A percentile compares a stretch with the other conserved stretches of the same genome.
Conservation (phyloP, 2,113 vertebrate species). For the Astur gentilis region DNA sequence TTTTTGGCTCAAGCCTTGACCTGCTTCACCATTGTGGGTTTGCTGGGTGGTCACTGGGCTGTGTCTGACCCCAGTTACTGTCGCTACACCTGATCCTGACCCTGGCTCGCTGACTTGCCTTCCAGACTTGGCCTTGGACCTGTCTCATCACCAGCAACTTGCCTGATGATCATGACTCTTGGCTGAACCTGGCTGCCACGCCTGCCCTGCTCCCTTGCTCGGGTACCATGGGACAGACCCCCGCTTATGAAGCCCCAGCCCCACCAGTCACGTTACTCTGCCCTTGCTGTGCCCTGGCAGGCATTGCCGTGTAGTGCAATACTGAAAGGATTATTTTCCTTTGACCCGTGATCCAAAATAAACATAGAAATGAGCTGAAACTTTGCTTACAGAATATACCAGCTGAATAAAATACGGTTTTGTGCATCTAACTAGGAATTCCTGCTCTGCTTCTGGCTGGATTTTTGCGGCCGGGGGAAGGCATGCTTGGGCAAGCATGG, state of each 20-base stretch:
- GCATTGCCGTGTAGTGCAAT: fast-evolving
- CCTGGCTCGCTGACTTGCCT: fast-evolving
- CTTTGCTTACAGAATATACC: neutral
- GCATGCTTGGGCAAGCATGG: neutral
- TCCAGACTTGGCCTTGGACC: neutral
- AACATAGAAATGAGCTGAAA: neutral
- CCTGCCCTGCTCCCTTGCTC: neutral
- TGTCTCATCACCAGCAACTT: neutral
- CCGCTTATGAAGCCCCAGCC: fast-evolving
- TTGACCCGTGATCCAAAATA: neutral
- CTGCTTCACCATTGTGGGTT: fast-evolving
- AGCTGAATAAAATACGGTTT: neutral
- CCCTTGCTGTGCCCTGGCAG: neutral
- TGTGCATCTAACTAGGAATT: neutral
- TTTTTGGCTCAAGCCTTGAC: neutral
- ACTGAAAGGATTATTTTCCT: neutral
- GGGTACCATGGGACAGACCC: neutral
- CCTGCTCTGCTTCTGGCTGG: neutral
- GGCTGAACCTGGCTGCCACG: neutral
- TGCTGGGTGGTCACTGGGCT: neutral
- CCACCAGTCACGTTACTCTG: fast-evolving
- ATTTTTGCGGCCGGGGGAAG: neutral
- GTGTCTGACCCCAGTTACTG: neutral
- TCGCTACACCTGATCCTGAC: neutral
- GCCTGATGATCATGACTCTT: neutral